These are phyloP conservation scores for Agrilus planipennis DNA, from an alignment of 1,140 invertebrate genomes.

Conservation along the genomic window DNA sequence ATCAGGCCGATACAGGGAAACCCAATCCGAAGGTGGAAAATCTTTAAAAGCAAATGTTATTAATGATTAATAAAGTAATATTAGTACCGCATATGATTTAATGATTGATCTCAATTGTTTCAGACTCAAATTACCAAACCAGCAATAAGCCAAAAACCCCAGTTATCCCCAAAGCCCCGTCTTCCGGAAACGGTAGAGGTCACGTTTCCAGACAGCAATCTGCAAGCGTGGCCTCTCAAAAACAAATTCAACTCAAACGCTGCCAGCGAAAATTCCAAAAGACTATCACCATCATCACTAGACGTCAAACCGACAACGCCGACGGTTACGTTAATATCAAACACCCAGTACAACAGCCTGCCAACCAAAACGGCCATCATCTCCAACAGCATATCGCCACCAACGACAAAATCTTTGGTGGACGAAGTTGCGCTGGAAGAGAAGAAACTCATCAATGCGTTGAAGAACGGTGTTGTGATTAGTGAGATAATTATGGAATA, in stretches of 20 bases:
- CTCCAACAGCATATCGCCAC: slow-evolving; percentile 1
- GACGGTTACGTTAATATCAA: slow-evolving; percentile 17
- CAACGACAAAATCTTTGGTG: slow-evolving; percentile 15
- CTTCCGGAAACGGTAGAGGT: slow-evolving; percentile 44
- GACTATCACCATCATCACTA: too few species aligned
- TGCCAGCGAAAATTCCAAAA: too few species aligned
- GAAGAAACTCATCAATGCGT: slow-evolving; percentile 61
- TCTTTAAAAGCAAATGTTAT: too few species aligned
- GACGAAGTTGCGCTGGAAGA: slow-evolving; percentile 58
- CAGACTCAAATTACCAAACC: slow-evolving; percentile 32
- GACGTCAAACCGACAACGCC: slow-evolving; percentile 31
- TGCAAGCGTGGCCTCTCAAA: slow-evolving; percentile 53
- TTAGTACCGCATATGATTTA: too few species aligned
- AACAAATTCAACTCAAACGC: slow-evolving; percentile 40
- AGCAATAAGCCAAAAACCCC: slow-evolving; percentile 47
- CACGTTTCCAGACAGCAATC: slow-evolving; percentile 32
- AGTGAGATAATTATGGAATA: too few species aligned
- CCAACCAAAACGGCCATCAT: slow-evolving; percentile 6
- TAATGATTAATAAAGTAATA: too few species aligned
- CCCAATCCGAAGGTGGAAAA: too few species aligned
- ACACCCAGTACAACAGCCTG: slow-evolving; percentile 9
- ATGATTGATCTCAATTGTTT: too few species aligned
- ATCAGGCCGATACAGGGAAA: too few species aligned
- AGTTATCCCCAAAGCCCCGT: slow-evolving; percentile 39
- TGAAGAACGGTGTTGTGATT: slow-evolving; percentile 61